Conservation (phyloP, 1,140 invertebrate species). For the Eurosta solidaginis region DNA sequence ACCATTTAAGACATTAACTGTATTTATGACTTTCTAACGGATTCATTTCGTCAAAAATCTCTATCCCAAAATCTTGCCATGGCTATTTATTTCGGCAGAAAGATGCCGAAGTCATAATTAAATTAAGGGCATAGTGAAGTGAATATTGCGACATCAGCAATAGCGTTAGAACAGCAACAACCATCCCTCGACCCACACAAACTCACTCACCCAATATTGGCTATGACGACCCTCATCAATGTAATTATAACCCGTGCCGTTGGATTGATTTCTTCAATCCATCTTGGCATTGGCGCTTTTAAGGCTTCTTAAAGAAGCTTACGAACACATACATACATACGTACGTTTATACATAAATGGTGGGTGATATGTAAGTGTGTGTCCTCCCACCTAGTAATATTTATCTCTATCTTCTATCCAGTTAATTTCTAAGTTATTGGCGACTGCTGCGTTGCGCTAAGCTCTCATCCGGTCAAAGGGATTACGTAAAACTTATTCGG, state of each 20-base stretch:
- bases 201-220: neutral
- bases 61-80: constrained; percentile 15
- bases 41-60: constrained; percentile 23
- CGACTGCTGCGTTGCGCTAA: neutral
- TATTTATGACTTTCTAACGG: neutral
- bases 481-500: neutral
- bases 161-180: too few relatives aligned
- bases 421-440: neutral
- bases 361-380: neutral
- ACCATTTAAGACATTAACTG: constrained; percentile 20
- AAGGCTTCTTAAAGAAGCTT: neutral
- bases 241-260: constrained; percentile 10
- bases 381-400: neutral
- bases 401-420: neutral
- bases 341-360: too few relatives aligned
- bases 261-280: constrained; percentile 14
- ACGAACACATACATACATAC: too few relatives aligned
- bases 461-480: neutral
- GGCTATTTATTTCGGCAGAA: constrained; percentile 15
- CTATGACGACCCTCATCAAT: neutral
- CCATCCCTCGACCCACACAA: neutral
- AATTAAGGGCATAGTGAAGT: neutral
- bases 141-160: neutral
- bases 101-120: constrained; percentile 15
- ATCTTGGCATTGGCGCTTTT: neutral